Conservation (phyloP, 2,113 vertebrate genomes). For the Heterochromis multidens region DNA sequence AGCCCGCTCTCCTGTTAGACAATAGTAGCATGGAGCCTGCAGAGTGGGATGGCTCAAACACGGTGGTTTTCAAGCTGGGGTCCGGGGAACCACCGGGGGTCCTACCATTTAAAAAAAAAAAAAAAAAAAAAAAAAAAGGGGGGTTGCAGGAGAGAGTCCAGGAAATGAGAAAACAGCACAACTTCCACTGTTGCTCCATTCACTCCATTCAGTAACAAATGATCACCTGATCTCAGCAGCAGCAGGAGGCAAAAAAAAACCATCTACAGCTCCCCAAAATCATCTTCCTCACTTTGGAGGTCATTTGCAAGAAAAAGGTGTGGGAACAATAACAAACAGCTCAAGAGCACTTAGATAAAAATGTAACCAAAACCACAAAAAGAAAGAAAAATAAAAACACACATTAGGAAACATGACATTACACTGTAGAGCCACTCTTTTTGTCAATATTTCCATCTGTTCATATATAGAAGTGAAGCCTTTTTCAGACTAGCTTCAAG, state of each 20-base stretch:
- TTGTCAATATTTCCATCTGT: background rate
- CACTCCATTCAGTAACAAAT: background rate
- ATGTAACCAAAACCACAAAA: background rate
- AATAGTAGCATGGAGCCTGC: conserved; percentile 59
- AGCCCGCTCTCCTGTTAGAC: conserved; percentile 52
- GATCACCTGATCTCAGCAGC: background rate
- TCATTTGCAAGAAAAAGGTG: background rate
- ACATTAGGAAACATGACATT: no score
- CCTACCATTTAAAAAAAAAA: background rate
- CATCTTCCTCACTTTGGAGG: background rate
- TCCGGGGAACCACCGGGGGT: conserved; percentile 36
- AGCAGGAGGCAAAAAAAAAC: background rate
- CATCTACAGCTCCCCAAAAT: accelerated
- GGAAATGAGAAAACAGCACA: background rate
- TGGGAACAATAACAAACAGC: background rate
- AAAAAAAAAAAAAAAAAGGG: background rate
- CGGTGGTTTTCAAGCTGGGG: conserved; percentile 45
- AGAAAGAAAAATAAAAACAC: no score
- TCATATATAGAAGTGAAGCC: no score
- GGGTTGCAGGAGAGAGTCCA: background rate
- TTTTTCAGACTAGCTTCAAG: background rate
- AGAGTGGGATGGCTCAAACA: conserved; percentile 49
- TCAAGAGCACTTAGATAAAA: background rate
- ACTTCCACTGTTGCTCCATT: background rate
- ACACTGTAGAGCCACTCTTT: background rate